Evolutionary conservation across 2,888 invertebrate species (phyloP).

Genomic region (Allygus modestus): DNA sequence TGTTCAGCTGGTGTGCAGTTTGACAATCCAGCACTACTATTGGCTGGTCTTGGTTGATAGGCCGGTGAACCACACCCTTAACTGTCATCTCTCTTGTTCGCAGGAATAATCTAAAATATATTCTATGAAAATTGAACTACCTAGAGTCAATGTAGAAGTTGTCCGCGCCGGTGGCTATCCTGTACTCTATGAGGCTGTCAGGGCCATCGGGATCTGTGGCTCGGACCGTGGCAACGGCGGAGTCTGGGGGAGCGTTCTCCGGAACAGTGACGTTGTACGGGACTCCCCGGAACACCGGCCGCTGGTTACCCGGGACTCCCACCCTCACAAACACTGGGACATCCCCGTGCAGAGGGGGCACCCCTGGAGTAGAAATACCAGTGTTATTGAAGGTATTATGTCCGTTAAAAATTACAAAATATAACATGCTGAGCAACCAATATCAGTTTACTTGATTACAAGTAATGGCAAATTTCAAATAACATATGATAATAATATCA

Average conservation of each 20-base stretch:
- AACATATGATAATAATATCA: no score
- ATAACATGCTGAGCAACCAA: no score
- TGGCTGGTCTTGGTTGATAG: no score
- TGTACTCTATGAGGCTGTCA: conserved; percentile 82
- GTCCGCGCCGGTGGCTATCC: conserved; percentile 85
- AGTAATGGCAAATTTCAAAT: not conserved
- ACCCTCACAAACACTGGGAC: conserved; percentile 84
- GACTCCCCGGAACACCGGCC: conserved; percentile 86
- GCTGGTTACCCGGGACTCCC: conserved; percentile 87
- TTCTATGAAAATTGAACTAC: conserved; percentile 74
- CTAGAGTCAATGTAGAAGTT: conserved; percentile 86
- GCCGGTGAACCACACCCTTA: no score
- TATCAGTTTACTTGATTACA: no score
- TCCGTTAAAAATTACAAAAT: no score
- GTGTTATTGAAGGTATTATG: conserved; percentile 59
- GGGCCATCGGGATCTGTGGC: conserved; percentile 90
- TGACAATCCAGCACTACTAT: no score
- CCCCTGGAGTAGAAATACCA: conserved; percentile 74
- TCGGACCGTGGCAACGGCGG: conserved; percentile 82
- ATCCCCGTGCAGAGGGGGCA: conserved; percentile 82
- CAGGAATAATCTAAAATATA: no score
- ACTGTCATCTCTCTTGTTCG: no score
- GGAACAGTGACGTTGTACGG: conserved; percentile 82
- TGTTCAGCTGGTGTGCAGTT: no score
- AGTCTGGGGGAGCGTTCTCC: conserved; percentile 84